These are phyloP conservation scores for Drosophila littoralis DNA, from an alignment of 1,140 invertebrate genomes.

Conservation along the genomic window DNA sequence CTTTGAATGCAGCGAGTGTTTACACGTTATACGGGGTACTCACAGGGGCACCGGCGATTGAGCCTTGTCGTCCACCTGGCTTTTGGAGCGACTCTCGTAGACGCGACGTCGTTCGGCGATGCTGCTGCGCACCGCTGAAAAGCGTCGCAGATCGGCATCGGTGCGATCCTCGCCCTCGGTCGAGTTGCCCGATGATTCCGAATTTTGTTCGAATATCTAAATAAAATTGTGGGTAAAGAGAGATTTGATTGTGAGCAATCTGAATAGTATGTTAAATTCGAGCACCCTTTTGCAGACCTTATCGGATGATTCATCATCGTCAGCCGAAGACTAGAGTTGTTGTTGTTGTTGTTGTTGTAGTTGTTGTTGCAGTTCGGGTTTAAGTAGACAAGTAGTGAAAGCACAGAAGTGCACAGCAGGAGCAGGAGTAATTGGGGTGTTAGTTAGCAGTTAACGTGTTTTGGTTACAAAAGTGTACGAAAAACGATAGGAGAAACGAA, in stretches of 20 bases:
- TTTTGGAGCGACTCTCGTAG: constrained; percentile 89
- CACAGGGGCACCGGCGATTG: constrained; percentile 89
- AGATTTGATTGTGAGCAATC: neutral
- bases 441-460: constrained; percentile 39
- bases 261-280: neutral
- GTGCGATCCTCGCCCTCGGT: constrained; percentile 81
- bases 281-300: constrained; percentile 70
- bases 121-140: constrained; percentile 87
- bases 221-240: neutral
- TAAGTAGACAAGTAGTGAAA: constrained; percentile 41
- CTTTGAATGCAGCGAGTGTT: neutral
- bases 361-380: constrained; percentile 34
- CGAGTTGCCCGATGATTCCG: constrained; percentile 81
- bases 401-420: constrained; percentile 34
- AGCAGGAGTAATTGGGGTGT: constrained; percentile 23
- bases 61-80: constrained; percentile 87
- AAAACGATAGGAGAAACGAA: constrained; percentile 43
- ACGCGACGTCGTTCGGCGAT: constrained; percentile 91
- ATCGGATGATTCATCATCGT: constrained; percentile 82
- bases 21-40: constrained; percentile 17
- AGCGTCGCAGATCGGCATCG: constrained; percentile 80
- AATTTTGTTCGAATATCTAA: constrained; percentile 83
- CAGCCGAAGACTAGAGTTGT: constrained; percentile 76
- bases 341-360: constrained; percentile 27
- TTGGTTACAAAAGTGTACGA: constrained; percentile 20